phyloP scores from a whole-genome alignment of 2,888 invertebrate species.

The Crematogaster levior region DNA sequence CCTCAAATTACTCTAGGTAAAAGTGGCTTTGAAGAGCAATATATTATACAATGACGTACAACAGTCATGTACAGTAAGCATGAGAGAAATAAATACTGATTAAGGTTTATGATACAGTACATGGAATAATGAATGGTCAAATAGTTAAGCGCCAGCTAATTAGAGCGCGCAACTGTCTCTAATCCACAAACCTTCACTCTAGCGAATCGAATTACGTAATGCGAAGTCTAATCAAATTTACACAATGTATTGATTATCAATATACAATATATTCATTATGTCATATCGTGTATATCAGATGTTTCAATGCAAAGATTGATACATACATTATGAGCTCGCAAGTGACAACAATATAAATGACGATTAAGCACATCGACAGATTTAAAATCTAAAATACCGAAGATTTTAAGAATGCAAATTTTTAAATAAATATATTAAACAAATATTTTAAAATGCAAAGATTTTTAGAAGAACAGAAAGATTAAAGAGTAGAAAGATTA shows the following conservation, averaged over 20 bases:
- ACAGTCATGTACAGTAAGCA: constrained; percentile 12
- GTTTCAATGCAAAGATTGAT: not conserved
- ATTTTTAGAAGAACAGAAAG: too few species aligned
- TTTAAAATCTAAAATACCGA: not conserved
- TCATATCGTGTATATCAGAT: not conserved
- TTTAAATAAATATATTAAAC: not conserved
- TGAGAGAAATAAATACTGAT: constrained; percentile 40
- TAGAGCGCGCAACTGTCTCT: constrained; percentile 34
- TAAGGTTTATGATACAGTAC: constrained; percentile 39
- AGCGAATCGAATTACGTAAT: constrained; percentile 24
- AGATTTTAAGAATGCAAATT: not conserved
- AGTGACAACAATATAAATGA: not conserved
- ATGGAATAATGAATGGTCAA: constrained; percentile 56
- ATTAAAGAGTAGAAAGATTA: too few species aligned
- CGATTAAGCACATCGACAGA: not conserved
- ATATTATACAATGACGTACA: constrained; percentile 24
- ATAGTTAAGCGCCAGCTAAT: constrained; percentile 60
- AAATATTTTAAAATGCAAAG: not conserved
- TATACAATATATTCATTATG: not conserved
- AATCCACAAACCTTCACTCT: constrained; percentile 26
- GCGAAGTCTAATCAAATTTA: constrained; percentile 17
- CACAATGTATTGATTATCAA: not conserved
- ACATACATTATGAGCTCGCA: not conserved
- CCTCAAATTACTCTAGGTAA: not conserved
- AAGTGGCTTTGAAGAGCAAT: constrained; percentile 26